Percentiles rank a stretch among this genome's conserved stretches.
Conservation (phyloP, 2,113 vertebrate species). For the Phyllostomus discolor region DNA sequence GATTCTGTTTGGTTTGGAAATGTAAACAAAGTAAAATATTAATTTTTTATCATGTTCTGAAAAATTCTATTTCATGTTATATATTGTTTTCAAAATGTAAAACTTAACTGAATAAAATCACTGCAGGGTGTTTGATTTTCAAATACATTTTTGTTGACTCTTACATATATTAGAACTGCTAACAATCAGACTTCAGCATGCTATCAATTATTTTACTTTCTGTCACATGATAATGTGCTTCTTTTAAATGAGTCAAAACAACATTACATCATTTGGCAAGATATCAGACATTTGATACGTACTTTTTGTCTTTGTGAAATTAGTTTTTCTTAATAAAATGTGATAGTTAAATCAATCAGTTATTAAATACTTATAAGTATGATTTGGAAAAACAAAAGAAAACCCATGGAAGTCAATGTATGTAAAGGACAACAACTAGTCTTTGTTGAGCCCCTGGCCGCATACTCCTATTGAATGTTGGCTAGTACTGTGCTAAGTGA, state of each 20-base stretch:
- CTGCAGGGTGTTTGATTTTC: neutral
- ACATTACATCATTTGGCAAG: neutral
- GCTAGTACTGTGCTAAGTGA: neutral
- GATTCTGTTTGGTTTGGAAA: neutral
- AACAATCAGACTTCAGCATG: neutral
- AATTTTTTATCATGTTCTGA: neutral
- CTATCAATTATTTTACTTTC: constrained; percentile 68
- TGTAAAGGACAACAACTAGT: neutral
- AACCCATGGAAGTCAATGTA: neutral
- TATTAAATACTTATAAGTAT: neutral
- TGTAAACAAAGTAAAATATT: neutral
- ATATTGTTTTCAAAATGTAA: neutral
- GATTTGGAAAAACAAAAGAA: neutral
- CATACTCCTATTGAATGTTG: neutral
- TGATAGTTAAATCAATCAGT: neutral
- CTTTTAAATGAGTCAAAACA: constrained; percentile 30
- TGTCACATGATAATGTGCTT: constrained; percentile 62
- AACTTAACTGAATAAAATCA: neutral
- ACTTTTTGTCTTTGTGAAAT: neutral
- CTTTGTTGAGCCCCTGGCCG: neutral
- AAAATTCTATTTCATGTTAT: neutral
- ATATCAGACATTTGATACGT: neutral
- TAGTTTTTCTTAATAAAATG: neutral
- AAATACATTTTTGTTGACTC: neutral
- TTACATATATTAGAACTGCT: neutral